These are phyloP conservation scores for Eupeodes corollae DNA, from an alignment of 1,140 invertebrate genomes.

Conservation along the genomic window DNA sequence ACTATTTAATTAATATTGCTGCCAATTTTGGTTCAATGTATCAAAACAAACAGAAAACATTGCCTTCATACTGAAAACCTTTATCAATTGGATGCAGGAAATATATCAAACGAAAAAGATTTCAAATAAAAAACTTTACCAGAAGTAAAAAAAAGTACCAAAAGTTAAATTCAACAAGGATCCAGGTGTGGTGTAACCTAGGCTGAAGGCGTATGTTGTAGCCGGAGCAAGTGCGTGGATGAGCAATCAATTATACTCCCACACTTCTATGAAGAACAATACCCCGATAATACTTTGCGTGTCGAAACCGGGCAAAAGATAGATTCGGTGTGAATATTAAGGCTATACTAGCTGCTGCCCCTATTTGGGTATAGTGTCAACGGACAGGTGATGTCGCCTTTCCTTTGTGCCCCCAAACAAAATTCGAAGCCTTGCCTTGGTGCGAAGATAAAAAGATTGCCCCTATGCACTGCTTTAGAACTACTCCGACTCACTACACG, in stretches of 20 bases:
- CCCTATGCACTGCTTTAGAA: slow-evolving; percentile 86
- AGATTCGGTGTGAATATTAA: slow-evolving; percentile 73
- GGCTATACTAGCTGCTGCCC: slow-evolving; percentile 85
- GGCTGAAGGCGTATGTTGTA: slow-evolving; percentile 73
- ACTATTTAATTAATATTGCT: too few species aligned
- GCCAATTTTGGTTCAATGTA: too few species aligned
- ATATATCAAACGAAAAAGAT: too few species aligned
- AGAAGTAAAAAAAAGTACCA: too few species aligned
- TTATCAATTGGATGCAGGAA: too few species aligned
- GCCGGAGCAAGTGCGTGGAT: slow-evolving; percentile 65
- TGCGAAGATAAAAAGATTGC: slow-evolving; percentile 86
- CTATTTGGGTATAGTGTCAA: slow-evolving; percentile 84
- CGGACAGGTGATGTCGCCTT: slow-evolving; percentile 68
- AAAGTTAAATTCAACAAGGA: slow-evolving; percentile 49
- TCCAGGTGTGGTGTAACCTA: slow-evolving; percentile 73
- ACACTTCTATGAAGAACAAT: slow-evolving; percentile 50
- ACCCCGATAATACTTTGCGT: slow-evolving; percentile 43
- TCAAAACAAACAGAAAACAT: too few species aligned
- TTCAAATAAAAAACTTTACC: slow-evolving; percentile 5
- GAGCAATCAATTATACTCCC: slow-evolving; percentile 55
- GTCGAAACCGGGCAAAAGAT: slow-evolving; percentile 52
- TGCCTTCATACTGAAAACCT: too few species aligned
- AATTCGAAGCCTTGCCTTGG: slow-evolving; percentile 78
- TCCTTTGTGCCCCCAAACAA: slow-evolving; percentile 70
- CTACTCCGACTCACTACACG: slow-evolving; percentile 67